Conservation (phyloP, 2,888 invertebrate species). For the Macrosoma leucophasiata region DNA sequence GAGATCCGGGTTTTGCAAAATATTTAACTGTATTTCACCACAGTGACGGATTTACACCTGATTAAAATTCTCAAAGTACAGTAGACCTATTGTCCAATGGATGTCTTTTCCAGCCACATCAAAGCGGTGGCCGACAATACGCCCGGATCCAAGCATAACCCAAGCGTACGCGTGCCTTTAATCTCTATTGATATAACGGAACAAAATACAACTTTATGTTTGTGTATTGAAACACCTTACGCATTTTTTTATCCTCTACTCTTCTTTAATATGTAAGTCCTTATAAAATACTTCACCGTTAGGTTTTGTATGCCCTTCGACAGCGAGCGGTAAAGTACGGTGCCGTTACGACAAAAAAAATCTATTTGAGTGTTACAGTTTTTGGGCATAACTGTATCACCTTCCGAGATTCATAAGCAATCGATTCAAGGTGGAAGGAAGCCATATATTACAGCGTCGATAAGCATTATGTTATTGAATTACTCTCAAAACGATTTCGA, state of each 20-base stretch:
- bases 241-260: constrained; percentile 45
- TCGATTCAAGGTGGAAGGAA: constrained; percentile 70
- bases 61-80: constrained; percentile 29
- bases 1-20: too few species aligned
- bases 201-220: constrained; percentile 48
- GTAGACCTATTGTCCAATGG: constrained; percentile 39
- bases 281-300: constrained; percentile 62
- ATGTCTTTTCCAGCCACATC: constrained; percentile 69
- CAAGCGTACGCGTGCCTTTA: constrained; percentile 65
- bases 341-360: constrained; percentile 60
- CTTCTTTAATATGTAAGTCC: constrained; percentile 45
- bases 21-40: too few species aligned
- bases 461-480: constrained; percentile 74
- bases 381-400: constrained; percentile 67
- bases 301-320: constrained; percentile 53
- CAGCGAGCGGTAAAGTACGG: constrained; percentile 51
- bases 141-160: constrained; percentile 40
- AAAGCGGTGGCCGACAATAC: constrained; percentile 55
- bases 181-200: constrained; percentile 73
- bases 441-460: constrained; percentile 67
- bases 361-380: constrained; percentile 64
- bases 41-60: constrained; percentile 60
- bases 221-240: constrained; percentile 72
- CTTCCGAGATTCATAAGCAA: constrained; percentile 42
- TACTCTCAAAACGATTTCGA: constrained; percentile 67